phyloP scores from a whole-genome alignment of 2,888 invertebrate species.

The Lysandra coridon region DNA sequence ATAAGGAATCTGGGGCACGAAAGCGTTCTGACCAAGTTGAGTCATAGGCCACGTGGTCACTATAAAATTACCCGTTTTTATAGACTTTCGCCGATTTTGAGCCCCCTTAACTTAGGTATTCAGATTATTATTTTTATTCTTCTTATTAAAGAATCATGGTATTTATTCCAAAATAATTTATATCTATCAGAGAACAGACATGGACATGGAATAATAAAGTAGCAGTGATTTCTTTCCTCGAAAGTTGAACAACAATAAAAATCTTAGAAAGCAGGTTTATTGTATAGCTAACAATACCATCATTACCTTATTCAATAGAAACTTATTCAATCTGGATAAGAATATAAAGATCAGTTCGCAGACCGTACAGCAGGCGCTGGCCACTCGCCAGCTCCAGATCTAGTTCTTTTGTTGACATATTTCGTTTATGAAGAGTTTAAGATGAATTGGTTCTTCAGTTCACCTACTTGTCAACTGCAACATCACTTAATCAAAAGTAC shows the following conservation, averaged over 20 bases:
- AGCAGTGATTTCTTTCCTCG: no score
- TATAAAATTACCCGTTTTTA: neutral
- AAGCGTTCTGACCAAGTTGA: neutral
- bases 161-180: no score
- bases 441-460: conserved; percentile 4
- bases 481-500: conserved; percentile 3
- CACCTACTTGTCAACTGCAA: conserved; percentile 14
- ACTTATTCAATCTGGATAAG: conserved; percentile 13
- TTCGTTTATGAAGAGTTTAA: conserved; percentile 21
- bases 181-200: no score
- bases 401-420: conserved; percentile 17
- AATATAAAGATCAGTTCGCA: conserved; percentile 14
- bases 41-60: neutral
- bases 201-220: no score
- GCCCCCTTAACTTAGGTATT: neutral
- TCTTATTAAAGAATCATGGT: no score
- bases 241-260: neutral
- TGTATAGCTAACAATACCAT: neutral
- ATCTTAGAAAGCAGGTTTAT: neutral
- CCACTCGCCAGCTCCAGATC: conserved; percentile 18
- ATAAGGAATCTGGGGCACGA: neutral
- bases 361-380: neutral
- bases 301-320: conserved; percentile 3
- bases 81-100: neutral
- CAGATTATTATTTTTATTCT: no score